Evolutionary conservation across 2,888 invertebrate genomes (phyloP).

Genomic region (Lycia hirtaria): DNA sequence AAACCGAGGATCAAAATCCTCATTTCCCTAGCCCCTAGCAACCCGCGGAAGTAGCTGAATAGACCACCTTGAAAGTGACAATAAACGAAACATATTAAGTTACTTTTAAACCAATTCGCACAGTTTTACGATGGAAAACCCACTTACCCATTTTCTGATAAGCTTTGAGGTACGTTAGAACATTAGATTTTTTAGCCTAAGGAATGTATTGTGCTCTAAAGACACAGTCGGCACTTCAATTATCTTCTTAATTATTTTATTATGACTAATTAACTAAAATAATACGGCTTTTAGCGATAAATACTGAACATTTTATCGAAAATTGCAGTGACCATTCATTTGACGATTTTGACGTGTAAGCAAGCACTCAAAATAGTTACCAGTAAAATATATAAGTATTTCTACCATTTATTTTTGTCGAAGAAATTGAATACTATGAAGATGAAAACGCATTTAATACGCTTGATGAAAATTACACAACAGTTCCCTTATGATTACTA

Average conservation of each 20-base stretch:
- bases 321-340: slow-evolving; percentile 41
- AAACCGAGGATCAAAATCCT: slow-evolving; percentile 98
- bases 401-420: background rate
- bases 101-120: slow-evolving; percentile 39
- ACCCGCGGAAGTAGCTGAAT: slow-evolving; percentile 97
- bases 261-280: slow-evolving; percentile 44
- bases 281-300: slow-evolving; percentile 51
- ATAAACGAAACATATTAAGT: slow-evolving; percentile 30
- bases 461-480: background rate
- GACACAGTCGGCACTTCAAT: slow-evolving; percentile 50
- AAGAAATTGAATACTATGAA: background rate
- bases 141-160: slow-evolving; percentile 78
- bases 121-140: slow-evolving; percentile 48
- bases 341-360: slow-evolving; percentile 71
- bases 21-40: slow-evolving; percentile 98
- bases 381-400: slow-evolving; percentile 32
- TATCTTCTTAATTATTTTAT: slow-evolving; percentile 46
- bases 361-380: slow-evolving; percentile 55
- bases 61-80: slow-evolving; percentile 91
- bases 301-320: slow-evolving; percentile 62
- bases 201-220: slow-evolving; percentile 57
- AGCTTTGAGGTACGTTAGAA: slow-evolving; percentile 67
- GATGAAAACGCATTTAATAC: background rate
- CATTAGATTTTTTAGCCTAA: slow-evolving; percentile 67
- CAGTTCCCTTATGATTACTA: too few relatives aligned